phyloP scores from a whole-genome alignment of 2,888 invertebrate genomes.

The Drosophila stalkeri region DNA sequence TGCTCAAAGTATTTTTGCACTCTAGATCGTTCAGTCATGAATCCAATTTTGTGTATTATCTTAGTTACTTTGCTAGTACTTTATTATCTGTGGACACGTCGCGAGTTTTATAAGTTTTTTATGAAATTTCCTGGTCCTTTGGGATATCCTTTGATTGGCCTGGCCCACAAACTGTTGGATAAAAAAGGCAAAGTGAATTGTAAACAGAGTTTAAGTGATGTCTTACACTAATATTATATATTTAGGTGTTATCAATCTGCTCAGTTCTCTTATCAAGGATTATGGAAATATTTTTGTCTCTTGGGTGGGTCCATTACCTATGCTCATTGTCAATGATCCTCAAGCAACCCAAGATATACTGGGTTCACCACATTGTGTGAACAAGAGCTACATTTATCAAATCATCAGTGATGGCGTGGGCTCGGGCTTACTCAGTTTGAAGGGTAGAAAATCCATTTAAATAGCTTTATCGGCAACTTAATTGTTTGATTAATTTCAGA shows the following conservation, averaged over 20 bases:
- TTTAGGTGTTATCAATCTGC: slow-evolving; percentile 4
- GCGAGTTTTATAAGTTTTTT: slow-evolving; percentile 13
- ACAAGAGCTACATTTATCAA: slow-evolving; percentile 62
- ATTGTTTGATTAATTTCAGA: slow-evolving; percentile 25
- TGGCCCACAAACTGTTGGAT: slow-evolving; percentile 1
- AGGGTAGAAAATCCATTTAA: slow-evolving; percentile 35
- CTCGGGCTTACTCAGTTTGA: slow-evolving; percentile 44
- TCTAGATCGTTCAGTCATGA: slow-evolving; percentile 5
- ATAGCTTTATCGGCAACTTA: slow-evolving; percentile 9
- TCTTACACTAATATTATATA: neutral
- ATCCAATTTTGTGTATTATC: neutral
- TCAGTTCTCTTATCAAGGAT: slow-evolving; percentile 14
- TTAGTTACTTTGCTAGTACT: neutral
- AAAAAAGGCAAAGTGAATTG: neutral
- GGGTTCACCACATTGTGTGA: slow-evolving; percentile 68
- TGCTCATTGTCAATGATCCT: slow-evolving; percentile 75
- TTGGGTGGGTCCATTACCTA: slow-evolving; percentile 77
- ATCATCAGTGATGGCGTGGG: slow-evolving; percentile 30
- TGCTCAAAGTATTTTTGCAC: neutral
- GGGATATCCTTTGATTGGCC: slow-evolving; percentile 24
- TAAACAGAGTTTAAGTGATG: too few relatives aligned
- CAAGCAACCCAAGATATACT: slow-evolving; percentile 67
- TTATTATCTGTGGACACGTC: slow-evolving; percentile 19
- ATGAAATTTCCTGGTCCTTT: slow-evolving; percentile 7
- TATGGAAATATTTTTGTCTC: slow-evolving; percentile 66